Conservation (phyloP, 2,888 invertebrate genomes). For the Aspidiotus destructor region DNA sequence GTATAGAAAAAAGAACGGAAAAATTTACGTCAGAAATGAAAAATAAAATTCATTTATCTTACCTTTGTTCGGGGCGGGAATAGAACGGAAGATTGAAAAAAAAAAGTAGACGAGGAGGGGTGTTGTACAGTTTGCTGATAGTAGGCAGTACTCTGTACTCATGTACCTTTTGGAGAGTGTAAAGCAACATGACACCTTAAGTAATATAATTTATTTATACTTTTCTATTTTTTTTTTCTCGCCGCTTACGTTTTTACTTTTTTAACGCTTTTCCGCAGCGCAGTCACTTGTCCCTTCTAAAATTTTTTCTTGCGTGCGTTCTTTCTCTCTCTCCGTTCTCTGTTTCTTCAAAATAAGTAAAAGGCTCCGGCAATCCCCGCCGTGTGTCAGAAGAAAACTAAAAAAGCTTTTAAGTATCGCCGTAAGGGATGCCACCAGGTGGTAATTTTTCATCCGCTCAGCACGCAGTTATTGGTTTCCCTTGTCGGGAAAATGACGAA, state of each 20-base stretch:
- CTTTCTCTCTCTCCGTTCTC: constrained; percentile 16
- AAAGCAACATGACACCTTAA: constrained; percentile 33
- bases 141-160: background rate
- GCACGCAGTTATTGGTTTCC: constrained; percentile 32
- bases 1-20: constrained; percentile 3
- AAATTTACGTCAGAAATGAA: constrained; percentile 32
- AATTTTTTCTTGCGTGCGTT: background rate
- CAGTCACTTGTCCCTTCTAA: constrained; percentile 21
- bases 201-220: constrained; percentile 32
- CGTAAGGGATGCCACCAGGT: constrained; percentile 25
- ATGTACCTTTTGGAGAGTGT: constrained; percentile 10
- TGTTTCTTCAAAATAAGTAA: background rate
- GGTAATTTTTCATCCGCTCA: constrained; percentile 33
- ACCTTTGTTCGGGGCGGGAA: constrained; percentile 28
- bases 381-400: constrained; percentile 11
- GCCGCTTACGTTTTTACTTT: constrained; percentile 19
- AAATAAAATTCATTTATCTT: constrained; percentile 34
- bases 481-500: constrained; percentile 22
- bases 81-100: background rate
- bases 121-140: constrained; percentile 25
- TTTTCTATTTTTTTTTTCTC: constrained; percentile 9
- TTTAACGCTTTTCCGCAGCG: constrained; percentile 6
- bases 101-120: constrained; percentile 24
- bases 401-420: constrained; percentile 27
- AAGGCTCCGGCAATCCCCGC: constrained; percentile 7